A percentile compares a stretch with the other conserved stretches of the same genome.
Conservation (phyloP, 2,888 invertebrate genomes). For the Entomobrya proxima region DNA sequence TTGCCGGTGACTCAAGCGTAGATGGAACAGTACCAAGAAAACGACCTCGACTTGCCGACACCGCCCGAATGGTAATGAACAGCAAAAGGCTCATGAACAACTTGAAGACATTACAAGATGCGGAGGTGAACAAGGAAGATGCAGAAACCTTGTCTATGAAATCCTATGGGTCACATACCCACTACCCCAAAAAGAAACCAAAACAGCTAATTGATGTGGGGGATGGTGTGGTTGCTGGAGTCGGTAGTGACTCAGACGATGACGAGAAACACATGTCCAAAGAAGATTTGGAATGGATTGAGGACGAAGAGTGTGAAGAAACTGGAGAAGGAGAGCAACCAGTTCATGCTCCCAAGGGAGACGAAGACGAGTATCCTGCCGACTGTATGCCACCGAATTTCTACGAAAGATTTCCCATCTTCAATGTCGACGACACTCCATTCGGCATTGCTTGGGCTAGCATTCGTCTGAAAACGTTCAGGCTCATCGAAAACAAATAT, state of each 20-base stretch:
- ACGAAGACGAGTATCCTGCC: slow-evolving; percentile 85
- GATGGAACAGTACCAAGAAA: background rate
- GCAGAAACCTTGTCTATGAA: slow-evolving; percentile 71
- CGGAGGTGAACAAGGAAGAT: slow-evolving; percentile 31
- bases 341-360: slow-evolving; percentile 60
- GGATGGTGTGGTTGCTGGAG: background rate
- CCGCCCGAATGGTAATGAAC: slow-evolving; percentile 74
- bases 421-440: slow-evolving; percentile 81
- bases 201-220: background rate
- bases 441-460: slow-evolving; percentile 95
- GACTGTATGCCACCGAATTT: slow-evolving; percentile 95
- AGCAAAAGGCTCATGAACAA: slow-evolving; percentile 70
- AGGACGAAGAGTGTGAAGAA: slow-evolving; percentile 77
- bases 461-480: slow-evolving; percentile 94
- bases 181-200: slow-evolving; percentile 62
- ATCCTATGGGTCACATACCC: slow-evolving; percentile 73
- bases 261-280: slow-evolving; percentile 72
- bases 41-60: slow-evolving; percentile 68
- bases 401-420: slow-evolving; percentile 90
- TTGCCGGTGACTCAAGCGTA: background rate
- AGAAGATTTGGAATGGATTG: slow-evolving; percentile 78
- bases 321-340: slow-evolving; percentile 49
- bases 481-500: slow-evolving; percentile 98
- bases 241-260: slow-evolving; percentile 82
- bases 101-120: slow-evolving; percentile 79